Base-by-base conservation (phyloP, 2,797 vertebrate species). In the Odontamblyopus lacepedii region DNA sequence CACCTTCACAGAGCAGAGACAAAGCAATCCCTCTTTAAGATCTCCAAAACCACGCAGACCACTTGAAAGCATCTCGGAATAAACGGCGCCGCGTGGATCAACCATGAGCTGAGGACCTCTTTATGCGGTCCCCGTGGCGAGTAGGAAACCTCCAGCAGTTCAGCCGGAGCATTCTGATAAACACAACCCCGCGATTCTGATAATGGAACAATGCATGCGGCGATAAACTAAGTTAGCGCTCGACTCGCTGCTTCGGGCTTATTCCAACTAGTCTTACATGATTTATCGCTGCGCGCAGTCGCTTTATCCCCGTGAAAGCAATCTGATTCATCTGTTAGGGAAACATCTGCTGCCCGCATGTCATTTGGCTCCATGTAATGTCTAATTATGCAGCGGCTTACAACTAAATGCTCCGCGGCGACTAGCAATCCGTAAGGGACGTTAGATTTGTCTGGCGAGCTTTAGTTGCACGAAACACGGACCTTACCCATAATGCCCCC, bases 211-310 rank as follows among this genome's bases (percentile, higher is more conserved):
- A 53, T 16, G 63, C 77, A 77, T 67, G 76, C 72, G 67, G 67
- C 1, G 32, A 53, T 64, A 59, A 78, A 85, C 11, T 57, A 77
- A 82, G 80, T 85, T 66, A 69, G 32, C 70, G 62, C 73, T 72
- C 35, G 29, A 50, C 59, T 79, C 67, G 26, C 78, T 76, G 72
- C 50, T 50, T 32, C 67, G 11, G 57, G 30, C 62, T 75, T 63
- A 65, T 77, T 73, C 66, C 38, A 69, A 41, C 1, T 48, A 23
- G 38, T 74, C 62, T 63, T 51, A 69, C 38, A 26, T 72, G 56
- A 64, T 77, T 66, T 65, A 67, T 62, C 23, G 16, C 64, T 53
- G 48, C 19, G 18, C 66, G 74, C 35, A 29, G 62, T 59, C 27
- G 59, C 23, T 77, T 67, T 19, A 69, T 74, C 67, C 74, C 69